Conservation (phyloP, 2,797 vertebrate genomes). For the Pangasius krempfi region DNA sequence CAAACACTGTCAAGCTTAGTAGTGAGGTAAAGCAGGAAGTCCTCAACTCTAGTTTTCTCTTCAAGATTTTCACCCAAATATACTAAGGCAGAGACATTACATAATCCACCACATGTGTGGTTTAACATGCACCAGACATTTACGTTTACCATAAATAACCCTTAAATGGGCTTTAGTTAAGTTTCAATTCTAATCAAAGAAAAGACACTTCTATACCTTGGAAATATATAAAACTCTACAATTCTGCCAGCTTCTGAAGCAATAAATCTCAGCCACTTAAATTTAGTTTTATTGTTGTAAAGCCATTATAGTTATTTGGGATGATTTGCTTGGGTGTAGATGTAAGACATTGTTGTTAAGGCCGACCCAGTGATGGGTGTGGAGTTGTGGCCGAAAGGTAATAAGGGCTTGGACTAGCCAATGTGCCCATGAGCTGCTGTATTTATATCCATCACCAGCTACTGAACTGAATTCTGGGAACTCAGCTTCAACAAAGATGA, state of each 20-base stretch:
- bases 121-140: constrained; percentile 42
- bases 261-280: not conserved
- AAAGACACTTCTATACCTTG: not conserved
- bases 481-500: constrained; percentile 21
- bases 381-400: constrained; percentile 56
- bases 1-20: not conserved
- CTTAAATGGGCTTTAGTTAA: not conserved
- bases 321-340: constrained; percentile 39
- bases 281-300: constrained; percentile 46
- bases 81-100: constrained; percentile 32
- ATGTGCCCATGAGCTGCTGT: constrained; percentile 51
- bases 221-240: not conserved
- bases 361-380: constrained; percentile 47
- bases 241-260: constrained; percentile 3
- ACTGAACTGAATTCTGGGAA: constrained; percentile 51
- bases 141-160: constrained; percentile 33
- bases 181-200: constrained; percentile 8
- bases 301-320: constrained; percentile 49
- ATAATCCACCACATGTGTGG: constrained; percentile 32
- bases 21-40: constrained; percentile 2
- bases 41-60: not conserved
- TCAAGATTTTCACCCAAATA: not conserved
- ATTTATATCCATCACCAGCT: constrained; percentile 58
- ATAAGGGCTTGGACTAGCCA: constrained; percentile 57
- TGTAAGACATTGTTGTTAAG: constrained; percentile 27